Evolutionary conservation across 2,888 invertebrate genomes (phyloP).

Genomic region (Drosophila merina): DNA sequence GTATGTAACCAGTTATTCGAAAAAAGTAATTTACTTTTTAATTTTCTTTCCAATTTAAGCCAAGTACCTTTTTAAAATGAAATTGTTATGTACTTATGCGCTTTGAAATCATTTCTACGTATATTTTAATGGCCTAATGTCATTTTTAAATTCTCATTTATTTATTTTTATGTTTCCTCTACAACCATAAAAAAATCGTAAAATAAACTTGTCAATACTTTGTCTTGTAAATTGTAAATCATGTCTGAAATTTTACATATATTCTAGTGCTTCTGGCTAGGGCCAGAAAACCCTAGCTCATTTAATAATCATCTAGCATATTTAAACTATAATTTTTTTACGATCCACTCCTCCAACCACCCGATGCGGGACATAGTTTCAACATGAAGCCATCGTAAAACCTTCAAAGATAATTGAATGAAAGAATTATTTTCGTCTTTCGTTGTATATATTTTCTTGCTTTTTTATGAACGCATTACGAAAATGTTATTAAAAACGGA

Average conservation of each 20-base stretch:
- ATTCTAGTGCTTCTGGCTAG: constrained; percentile 22
- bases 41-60: neutral
- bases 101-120: neutral
- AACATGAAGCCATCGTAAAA: constrained; percentile 71
- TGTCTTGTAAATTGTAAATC: constrained; percentile 40
- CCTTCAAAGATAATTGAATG: constrained; percentile 69
- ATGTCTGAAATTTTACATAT: constrained; percentile 16
- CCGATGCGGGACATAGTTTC: constrained; percentile 70
- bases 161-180: neutral
- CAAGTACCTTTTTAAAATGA: neutral
- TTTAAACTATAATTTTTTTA: constrained; percentile 67
- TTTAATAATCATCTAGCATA: constrained; percentile 34
- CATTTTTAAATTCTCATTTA: neutral
- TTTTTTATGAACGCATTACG: constrained; percentile 63
- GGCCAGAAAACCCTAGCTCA: constrained; percentile 34
- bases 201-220: constrained; percentile 25
- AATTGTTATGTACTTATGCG: neutral
- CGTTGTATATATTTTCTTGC: constrained; percentile 13
- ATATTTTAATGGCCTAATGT: neutral
- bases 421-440: constrained; percentile 55
- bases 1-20: too few relatives aligned
- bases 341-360: constrained; percentile 42
- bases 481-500: constrained; percentile 58
- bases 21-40: neutral
- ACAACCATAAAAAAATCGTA: constrained; percentile 7